Evolutionary conservation across 2,888 invertebrate genomes (phyloP).

Genomic region (Lithophane ornitopus): DNA sequence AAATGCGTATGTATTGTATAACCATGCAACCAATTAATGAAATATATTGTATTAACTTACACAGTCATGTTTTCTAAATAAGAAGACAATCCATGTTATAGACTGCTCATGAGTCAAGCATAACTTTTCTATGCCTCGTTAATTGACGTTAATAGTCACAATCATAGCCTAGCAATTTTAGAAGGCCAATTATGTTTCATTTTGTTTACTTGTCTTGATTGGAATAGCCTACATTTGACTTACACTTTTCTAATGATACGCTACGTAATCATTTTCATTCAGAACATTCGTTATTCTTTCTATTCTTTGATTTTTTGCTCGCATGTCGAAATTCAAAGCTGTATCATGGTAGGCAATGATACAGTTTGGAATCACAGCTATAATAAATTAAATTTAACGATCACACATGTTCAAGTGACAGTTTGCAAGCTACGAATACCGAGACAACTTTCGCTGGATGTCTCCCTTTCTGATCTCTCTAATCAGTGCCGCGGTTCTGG

Average conservation of each 20-base stretch:
- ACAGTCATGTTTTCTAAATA: constrained; percentile 49
- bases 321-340: constrained; percentile 11
- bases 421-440: constrained; percentile 25
- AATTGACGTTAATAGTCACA: constrained; percentile 68
- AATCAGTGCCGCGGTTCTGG: constrained; percentile 34
- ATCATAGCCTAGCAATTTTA: constrained; percentile 67
- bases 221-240: constrained; percentile 66
- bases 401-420: constrained; percentile 44
- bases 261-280: constrained; percentile 60
- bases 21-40: constrained; percentile 17
- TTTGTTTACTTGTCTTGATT: constrained; percentile 68
- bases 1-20: background rate
- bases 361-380: constrained; percentile 14
- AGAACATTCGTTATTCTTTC: constrained; percentile 39
- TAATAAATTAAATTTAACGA: constrained; percentile 53
- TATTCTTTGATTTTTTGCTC: constrained; percentile 34
- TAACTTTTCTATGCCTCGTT: constrained; percentile 64
- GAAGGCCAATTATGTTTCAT: constrained; percentile 68
- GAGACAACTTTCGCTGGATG: constrained; percentile 38
- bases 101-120: constrained; percentile 64
- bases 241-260: constrained; percentile 57
- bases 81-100: constrained; percentile 57
- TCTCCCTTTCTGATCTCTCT: constrained; percentile 44
- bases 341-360: constrained; percentile 25
- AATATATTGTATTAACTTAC: constrained; percentile 37